Evolutionary conservation across 2,113 vertebrate genomes (phyloP).

Genomic region (Pelobates fuscus): DNA sequence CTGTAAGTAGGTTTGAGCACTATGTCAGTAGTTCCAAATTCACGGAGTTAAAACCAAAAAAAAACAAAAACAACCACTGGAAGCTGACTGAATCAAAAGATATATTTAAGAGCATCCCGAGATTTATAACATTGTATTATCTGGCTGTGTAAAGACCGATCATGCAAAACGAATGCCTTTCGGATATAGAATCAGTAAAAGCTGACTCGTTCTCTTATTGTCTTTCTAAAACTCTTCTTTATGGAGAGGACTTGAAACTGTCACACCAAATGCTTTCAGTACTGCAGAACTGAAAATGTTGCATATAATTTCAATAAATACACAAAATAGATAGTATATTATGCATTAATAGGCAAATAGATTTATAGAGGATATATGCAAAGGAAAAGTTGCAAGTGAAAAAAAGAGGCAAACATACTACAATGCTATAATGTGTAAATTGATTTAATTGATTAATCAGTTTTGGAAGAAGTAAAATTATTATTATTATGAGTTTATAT

Average conservation of each 20-base stretch:
- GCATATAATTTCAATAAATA: not conserved
- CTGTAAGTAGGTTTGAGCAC: not conserved
- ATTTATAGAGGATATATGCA: too few species aligned
- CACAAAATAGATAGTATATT: not conserved
- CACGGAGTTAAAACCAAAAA: not conserved
- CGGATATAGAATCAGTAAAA: constrained; percentile 11
- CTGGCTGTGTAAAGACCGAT: constrained; percentile 17
- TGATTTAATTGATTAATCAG: too few species aligned
- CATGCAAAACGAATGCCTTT: constrained; percentile 35
- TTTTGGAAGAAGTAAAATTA: too few species aligned
- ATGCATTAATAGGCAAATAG: not conserved
- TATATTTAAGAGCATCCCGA: constrained; percentile 17
- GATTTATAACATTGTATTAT: constrained; percentile 34
- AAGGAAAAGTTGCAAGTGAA: too few species aligned
- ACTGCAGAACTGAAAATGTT: not conserved
- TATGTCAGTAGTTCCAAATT: not conserved
- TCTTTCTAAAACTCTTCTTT: constrained; percentile 5
- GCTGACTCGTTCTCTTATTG: constrained; percentile 28
- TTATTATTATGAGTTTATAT: too few species aligned
- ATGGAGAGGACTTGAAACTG: constrained; percentile 3
- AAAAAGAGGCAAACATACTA: too few species aligned
- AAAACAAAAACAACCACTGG: not conserved
- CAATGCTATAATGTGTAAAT: too few species aligned
- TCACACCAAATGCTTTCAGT: not conserved
- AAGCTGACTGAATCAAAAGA: constrained; percentile 17